A percentile compares a stretch with the other conserved stretches of the same genome.
phyloP scores from a whole-genome alignment of 2,888 invertebrate species.

The Hyles lineata region DNA sequence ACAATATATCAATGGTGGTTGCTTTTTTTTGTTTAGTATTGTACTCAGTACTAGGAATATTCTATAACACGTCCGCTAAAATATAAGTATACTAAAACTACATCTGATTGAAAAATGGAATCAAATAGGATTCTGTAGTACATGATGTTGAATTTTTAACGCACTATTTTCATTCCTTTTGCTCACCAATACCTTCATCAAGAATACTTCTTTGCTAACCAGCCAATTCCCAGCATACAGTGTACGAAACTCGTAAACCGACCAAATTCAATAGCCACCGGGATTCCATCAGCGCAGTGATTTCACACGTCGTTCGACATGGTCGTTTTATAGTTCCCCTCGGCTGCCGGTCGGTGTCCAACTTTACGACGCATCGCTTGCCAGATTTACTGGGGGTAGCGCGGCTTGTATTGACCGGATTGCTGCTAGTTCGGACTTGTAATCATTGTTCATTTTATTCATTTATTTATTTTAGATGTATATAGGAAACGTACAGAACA shows the following conservation, averaged over 20 bases:
- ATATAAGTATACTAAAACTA: too few species aligned
- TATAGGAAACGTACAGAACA: too few species aligned
- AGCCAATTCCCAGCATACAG: neutral
- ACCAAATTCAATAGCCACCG: slow-evolving; percentile 3
- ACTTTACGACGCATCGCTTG: slow-evolving; percentile 14
- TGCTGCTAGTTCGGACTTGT: neutral
- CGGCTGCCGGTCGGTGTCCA: neutral
- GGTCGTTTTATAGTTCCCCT: slow-evolving; percentile 22
- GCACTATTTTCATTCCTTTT: neutral
- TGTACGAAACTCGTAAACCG: neutral
- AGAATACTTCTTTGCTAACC: neutral
- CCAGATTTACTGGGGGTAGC: slow-evolving; percentile 3
- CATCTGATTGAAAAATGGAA: too few species aligned
- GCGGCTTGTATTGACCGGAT: neutral
- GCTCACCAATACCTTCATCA: too few species aligned
- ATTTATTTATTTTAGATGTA: too few species aligned
- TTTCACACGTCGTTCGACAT: slow-evolving; percentile 25
- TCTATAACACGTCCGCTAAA: too few species aligned
- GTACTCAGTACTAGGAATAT: too few species aligned
- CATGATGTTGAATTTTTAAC: neutral
- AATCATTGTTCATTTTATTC: neutral
- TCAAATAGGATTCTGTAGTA: too few species aligned
- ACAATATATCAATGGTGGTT: too few species aligned
- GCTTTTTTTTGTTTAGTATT: too few species aligned
- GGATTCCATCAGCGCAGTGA: slow-evolving; percentile 21